phyloP scores from a whole-genome alignment of 2,888 invertebrate genomes.

The Sinohyriopsis cumingii region DNA sequence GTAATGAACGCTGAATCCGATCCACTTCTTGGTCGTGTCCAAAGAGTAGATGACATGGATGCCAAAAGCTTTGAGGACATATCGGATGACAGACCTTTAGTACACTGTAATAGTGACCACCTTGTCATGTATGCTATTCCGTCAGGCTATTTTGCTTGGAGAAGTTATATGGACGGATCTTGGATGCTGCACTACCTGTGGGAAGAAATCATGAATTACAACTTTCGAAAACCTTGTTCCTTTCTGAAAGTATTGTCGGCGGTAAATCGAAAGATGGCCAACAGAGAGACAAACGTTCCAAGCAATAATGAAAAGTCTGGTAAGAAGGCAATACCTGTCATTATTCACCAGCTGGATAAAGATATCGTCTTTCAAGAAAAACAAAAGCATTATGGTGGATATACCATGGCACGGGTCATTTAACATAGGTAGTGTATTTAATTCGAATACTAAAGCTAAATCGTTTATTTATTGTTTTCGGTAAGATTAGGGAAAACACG shows the following conservation, averaged over 20 bases:
- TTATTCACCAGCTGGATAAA: slow-evolving; percentile 29
- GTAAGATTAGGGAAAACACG: too few relatives aligned
- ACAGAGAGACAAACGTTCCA: slow-evolving; percentile 24
- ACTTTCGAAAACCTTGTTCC: slow-evolving; percentile 17
- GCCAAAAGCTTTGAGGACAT: too few relatives aligned
- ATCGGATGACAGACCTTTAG: slow-evolving; percentile 17
- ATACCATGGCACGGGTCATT: too few relatives aligned
- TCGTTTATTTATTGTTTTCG: too few relatives aligned
- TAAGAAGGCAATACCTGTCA: slow-evolving; percentile 33
- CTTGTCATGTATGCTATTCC: slow-evolving; percentile 37
- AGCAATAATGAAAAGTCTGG: slow-evolving; percentile 5
- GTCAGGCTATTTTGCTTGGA: slow-evolving; percentile 31
- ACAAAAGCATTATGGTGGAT: too few relatives aligned
- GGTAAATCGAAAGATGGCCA: slow-evolving; percentile 18
- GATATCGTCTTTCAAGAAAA: slow-evolving; percentile 28
- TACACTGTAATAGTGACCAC: slow-evolving; percentile 31
- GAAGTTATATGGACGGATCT: slow-evolving; percentile 29
- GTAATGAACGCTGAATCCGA: too few relatives aligned
- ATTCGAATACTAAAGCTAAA: too few relatives aligned
- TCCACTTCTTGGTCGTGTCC: too few relatives aligned
- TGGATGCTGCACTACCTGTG: slow-evolving; percentile 35
- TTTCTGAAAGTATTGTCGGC: slow-evolving; percentile 25
- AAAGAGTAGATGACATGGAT: too few relatives aligned
- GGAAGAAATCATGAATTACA: slow-evolving; percentile 23
- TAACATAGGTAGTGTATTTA: too few relatives aligned